Percentiles rank a stretch among this genome's conserved stretches.
Conservation (phyloP, 92 coral and sea anemone species). For the Porites divaricata region DNA sequence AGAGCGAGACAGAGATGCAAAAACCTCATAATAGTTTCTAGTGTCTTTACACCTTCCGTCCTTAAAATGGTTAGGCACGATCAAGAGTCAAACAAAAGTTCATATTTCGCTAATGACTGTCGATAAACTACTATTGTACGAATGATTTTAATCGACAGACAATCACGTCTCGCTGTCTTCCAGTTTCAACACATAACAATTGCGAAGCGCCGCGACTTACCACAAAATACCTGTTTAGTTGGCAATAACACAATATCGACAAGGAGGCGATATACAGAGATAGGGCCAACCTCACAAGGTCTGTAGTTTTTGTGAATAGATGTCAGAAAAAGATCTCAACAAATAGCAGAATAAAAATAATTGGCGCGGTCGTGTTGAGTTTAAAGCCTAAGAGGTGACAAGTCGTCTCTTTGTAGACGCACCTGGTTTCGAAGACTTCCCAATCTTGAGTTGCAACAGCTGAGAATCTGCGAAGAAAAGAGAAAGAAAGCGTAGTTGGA, state of each 20-base stretch:
- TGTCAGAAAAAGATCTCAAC: neutral
- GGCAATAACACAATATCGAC: neutral
- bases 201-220: neutral
- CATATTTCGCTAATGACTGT: neutral
- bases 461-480: slow-evolving; percentile 64
- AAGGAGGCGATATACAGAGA: neutral
- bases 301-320: neutral
- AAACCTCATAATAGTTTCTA: neutral
- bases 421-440: slow-evolving; percentile 94
- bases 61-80: neutral
- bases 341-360: neutral
- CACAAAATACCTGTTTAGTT: neutral
- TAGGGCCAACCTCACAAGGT: neutral
- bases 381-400: slow-evolving; percentile 4
- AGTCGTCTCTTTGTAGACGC: slow-evolving; percentile 7
- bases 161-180: neutral
- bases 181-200: neutral
- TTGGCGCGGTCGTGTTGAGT: neutral
- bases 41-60: too few species aligned
- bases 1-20: neutral
- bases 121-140: neutral
- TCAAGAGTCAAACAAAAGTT: neutral
- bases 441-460: slow-evolving; percentile 95
- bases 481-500: too few species aligned
- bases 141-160: neutral